Base-by-base conservation (phyloP, 2,797 vertebrate species). In the Gymnoscopelus microlampas region DNA sequence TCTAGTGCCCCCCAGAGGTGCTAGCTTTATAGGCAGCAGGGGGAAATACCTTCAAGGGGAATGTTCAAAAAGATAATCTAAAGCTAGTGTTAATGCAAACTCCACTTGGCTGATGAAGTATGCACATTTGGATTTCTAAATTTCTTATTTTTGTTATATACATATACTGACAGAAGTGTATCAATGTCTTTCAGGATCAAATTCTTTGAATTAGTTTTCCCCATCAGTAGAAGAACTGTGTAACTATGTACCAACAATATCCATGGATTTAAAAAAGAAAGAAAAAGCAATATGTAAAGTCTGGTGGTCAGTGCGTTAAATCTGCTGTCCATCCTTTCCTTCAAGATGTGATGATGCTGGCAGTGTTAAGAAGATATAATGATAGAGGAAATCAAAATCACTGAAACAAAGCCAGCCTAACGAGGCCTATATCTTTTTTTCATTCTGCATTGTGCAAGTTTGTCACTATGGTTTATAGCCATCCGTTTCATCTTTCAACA, bases 1-100 rank as follows among this genome's bases (percentile, higher is more conserved):
- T 86, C 84, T 89, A 89, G 86, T 85, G 91, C 87, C 90, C 87
- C 86, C 86, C 68, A 88, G 86, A 93, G 91, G 86, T 62, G 63
- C 61, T 53, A 69, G 70, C 66, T 85, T 76, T 77, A 74, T 68
- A 71, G 77, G 63, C 79, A 86, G 81, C 81, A 86, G 82, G 26
- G 14, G 66, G 26, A 80, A 67, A 60, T 44, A 10, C 78, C 68
- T 84, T 86, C 84, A 87, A 87, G 79, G 79, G 71, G 14, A 12
- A 73, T 79, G 75, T 80, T 80, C 67, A 85, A 84, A 84, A 62
- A 56, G 66, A 69, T 73, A 59, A 68, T 71, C 77, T 84, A 85
- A 74, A 73, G 80, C 60, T 66, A 49, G 53, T 55, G 71, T 68
- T 80, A 76, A 68, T 59, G 63, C 71, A 59, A 83, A 80, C 69